Base-by-base conservation (phyloP, 2,113 vertebrate species). In the Tetrao urogallus region DNA sequence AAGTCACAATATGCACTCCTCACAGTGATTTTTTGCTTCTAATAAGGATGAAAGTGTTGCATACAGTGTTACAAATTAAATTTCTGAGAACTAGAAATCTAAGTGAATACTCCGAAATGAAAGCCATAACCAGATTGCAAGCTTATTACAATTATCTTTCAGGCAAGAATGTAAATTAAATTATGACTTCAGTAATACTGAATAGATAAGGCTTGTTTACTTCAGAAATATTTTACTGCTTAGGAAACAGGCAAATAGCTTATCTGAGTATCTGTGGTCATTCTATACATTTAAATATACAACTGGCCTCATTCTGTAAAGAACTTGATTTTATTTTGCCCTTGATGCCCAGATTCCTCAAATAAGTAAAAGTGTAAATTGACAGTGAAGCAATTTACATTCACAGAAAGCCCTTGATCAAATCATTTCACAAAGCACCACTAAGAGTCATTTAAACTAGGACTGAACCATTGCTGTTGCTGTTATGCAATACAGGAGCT, bases 21-120 rank as follows among this genome's bases (percentile, higher is more conserved):
- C 88, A 56, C 56, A 88, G 18, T 67, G 71, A 94, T 73, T 94
- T 94, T 96, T 86, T 88, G 54, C 89, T 95, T 96, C 86, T 94
- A 71, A 70, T 82, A 83, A 25, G 18, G 54, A 81, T 18, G 6
- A n/a, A 76, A 79, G 40, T 70, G 32, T 38, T 92, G 52, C 42
- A 90, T 71, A 47, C 21, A 34, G 75, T 79, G 92, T 57, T 78
- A 94, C 76, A 86, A 92, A 81, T 89, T 89, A 90, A 82, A 91
- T 95, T 93, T 90, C 38, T 24, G 48, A 93, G 69, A 93, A 92
- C 25, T 47, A 74, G 95, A 97, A 92, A 93, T 82, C 66, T 45
- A 93, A 89, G 73, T 65, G 85, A 90, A 61, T 85, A 82, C 40
- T 52, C 47, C 11, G 10, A 86, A 93, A 38, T 8, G 13, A 52